A percentile compares a stretch with the other conserved stretches of the same genome.
phyloP scores from a whole-genome alignment of 37 sponge, comb jelly and placozoan species.

The Crambe crambe region DNA sequence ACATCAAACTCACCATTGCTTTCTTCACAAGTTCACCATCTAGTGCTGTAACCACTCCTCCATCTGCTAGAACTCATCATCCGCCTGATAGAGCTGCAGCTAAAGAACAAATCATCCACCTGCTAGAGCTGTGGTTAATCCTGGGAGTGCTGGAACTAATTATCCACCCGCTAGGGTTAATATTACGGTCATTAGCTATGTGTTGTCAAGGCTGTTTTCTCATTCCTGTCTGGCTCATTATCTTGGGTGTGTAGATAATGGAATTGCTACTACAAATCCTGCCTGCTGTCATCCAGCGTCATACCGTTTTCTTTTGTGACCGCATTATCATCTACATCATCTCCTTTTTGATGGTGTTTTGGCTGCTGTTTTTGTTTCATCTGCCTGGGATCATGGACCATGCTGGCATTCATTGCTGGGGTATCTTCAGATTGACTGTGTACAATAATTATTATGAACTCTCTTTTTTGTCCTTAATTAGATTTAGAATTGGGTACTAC shows the following conservation, averaged over 20 bases:
- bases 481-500: too few relatives aligned
- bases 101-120: not conserved
- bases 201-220: conserved; percentile 8
- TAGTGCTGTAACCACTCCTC: too few relatives aligned
- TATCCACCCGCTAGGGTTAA: too few relatives aligned
- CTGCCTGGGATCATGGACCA: too few relatives aligned
- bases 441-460: too few relatives aligned
- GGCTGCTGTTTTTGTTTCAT: conserved; percentile 27
- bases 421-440: too few relatives aligned
- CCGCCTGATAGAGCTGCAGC: too few relatives aligned
- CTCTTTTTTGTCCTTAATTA: too few relatives aligned
- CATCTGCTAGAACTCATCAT: too few relatives aligned
- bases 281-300: conserved; percentile 44
- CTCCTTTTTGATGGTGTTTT: conserved; percentile 10
- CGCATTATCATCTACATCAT: conserved; percentile 38
- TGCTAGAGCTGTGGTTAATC: not conserved
- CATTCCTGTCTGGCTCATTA: conserved; percentile 69
- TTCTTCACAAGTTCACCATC: too few relatives aligned
- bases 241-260: conserved; percentile 46
- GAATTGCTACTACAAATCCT: not conserved
- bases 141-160: not conserved
- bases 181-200: too few relatives aligned
- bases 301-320: conserved; percentile 30
- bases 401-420: conserved; percentile 12
- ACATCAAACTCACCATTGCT: too few relatives aligned